These are phyloP conservation scores for Drosophila watanabei DNA, from an alignment of 1,140 invertebrate species.

Conservation along the genomic window DNA sequence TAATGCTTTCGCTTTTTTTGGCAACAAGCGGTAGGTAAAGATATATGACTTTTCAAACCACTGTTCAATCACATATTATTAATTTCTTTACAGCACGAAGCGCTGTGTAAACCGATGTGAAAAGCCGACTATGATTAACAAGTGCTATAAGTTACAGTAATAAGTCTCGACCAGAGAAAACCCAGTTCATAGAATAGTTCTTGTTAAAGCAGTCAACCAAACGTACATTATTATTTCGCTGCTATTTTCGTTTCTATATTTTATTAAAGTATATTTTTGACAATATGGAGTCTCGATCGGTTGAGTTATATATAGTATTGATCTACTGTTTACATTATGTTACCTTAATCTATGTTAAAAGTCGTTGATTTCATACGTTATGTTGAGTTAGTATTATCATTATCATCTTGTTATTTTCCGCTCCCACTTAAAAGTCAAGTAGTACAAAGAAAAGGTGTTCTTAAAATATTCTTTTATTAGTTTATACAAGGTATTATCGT, in stretches of 20 bases:
- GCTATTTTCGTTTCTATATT: conserved; percentile 13
- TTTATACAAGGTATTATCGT: conserved; percentile 51
- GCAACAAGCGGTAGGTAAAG: conserved; percentile 49
- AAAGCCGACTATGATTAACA: conserved; percentile 31
- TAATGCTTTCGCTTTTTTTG: conserved; percentile 57
- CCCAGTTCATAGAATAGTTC: conserved; percentile 9
- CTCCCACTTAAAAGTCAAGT: conserved; percentile 2
- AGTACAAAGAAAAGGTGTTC: conserved; percentile 36
- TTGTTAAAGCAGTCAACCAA: not conserved
- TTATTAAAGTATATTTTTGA: conserved; percentile 14
- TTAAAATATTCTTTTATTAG: conserved; percentile 52
- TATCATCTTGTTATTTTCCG: not conserved
- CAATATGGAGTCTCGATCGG: not conserved
- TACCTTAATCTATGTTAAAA: conserved; percentile 2
- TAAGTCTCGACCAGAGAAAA: not conserved
- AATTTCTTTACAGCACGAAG: conserved; percentile 38
- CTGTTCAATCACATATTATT: not conserved
- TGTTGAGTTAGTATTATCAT: not conserved
- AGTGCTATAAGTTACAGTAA: conserved; percentile 40
- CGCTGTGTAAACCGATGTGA: conserved; percentile 15
- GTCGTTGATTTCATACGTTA: conserved; percentile 20
- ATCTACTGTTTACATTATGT: conserved; percentile 2
- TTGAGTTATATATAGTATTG: conserved; percentile 5
- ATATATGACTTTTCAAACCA: not conserved
- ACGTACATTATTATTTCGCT: conserved; percentile 11